Conservation (phyloP, 2,888 invertebrate genomes). For the Gymnoscelis rufifasciata region DNA sequence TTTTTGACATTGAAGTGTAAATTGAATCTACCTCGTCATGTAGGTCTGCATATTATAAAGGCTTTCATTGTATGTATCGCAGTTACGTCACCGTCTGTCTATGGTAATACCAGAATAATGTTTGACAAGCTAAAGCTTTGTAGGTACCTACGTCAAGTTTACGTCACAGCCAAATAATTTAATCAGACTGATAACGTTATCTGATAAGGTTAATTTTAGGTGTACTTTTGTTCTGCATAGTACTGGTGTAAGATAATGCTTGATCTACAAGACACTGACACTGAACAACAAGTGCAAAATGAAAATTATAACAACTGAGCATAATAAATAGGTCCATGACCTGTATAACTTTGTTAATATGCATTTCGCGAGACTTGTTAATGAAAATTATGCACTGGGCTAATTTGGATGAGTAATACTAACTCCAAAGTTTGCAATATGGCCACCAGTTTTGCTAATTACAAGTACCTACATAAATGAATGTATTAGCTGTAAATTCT, state of each 20-base stretch:
- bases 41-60: background rate
- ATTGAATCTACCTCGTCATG: background rate
- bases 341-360: background rate
- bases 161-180: slow-evolving; percentile 24
- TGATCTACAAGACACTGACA: no score
- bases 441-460: background rate
- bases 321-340: background rate
- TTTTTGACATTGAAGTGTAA: background rate
- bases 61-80: background rate
- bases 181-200: slow-evolving; percentile 19
- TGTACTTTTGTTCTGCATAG: background rate
- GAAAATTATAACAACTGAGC: background rate
- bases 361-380: slow-evolving; percentile 1
- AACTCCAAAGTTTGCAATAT: slow-evolving; percentile 4
- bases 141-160: slow-evolving; percentile 19
- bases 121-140: slow-evolving; percentile 4
- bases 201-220: slow-evolving; percentile 22
- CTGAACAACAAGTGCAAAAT: no score
- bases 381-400: slow-evolving; percentile 5
- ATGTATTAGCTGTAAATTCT: background rate
- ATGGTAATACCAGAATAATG: slow-evolving; percentile 8
- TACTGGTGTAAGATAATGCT: background rate
- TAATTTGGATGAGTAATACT: slow-evolving; percentile 11
- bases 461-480: background rate
- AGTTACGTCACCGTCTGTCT: slow-evolving; percentile 3